Base-by-base conservation (phyloP, 2,888 invertebrate species). In the Tiphia femorata region DNA sequence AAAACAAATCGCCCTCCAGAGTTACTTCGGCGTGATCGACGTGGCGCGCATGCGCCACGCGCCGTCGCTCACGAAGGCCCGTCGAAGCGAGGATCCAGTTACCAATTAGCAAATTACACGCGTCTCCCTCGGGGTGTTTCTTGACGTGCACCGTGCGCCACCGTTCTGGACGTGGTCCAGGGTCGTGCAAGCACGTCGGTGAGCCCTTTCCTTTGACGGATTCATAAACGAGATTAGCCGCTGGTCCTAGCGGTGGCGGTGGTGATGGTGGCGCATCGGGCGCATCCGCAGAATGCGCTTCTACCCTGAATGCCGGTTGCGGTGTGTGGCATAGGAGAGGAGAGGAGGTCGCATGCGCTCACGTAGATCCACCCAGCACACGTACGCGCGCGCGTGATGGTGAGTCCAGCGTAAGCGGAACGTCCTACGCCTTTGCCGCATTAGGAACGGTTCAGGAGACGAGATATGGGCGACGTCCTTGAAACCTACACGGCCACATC, bases 141-240 rank as follows among this genome's bases (percentile, higher is more conserved):
- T n/a, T n/a, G n/a, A n/a, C n/a, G n/a, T n/a, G n/a, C n/a, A n/a
- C n/a, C n/a, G n/a, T n/a, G n/a, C n/a, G n/a, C n/a, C n/a, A n/a
- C n/a, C n/a, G n/a, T n/a, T n/a, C n/a, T n/a, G n/a, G n/a, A n/a
- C n/a, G n/a, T n/a, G n/a, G n/a, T n/a, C n/a, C n/a, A n/a, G n/a
- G n/a, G n/a, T n/a, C n/a, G n/a, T n/a, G n/a, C n/a, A n/a, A n/a
- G n/a, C n/a, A n/a, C n/a, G n/a, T n/a, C n/a, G n/a, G n/a, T n/a
- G n/a, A n/a, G n/a, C n/a, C n/a, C n/a, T n/a, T 67, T 47, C 58
- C 62, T 68, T 68, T 62, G 68, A 62, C 41, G 41, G 17, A 33
- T 48, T 42, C 30, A 37, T 51, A 58, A 58, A 57, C 46, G 40
- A 62, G 62, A 58, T 68, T 60, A 50, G 51, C 17, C 29, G 10